Base-by-base conservation (phyloP, 2,797 vertebrate genomes). In the Hozukius guyotensis region DNA sequence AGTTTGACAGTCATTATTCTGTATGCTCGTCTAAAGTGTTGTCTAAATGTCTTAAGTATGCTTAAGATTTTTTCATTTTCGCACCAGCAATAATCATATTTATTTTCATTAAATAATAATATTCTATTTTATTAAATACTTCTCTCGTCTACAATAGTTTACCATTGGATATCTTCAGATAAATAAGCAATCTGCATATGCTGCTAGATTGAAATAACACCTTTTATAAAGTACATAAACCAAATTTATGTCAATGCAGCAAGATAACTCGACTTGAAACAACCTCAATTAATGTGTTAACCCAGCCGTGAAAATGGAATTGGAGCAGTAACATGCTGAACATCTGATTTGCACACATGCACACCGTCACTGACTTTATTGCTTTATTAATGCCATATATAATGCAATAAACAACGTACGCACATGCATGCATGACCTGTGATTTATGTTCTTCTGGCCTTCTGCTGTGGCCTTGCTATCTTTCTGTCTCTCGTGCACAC, bases 341-440 rank as follows among this genome's bases (percentile, higher is more conserved):
- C 78, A 84, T 87, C 77, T 82, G 81, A 90, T 91, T 90, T 88
- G 71, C 81, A 81, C 78, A 81, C 77, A 53, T 79, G 53, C 53
- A 64, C 53, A 80, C 81, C 72, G 77, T 68, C 56, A 56, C 63
- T 80, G 84, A 87, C 80, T 90, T 90, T 72, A 85, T 62, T 25
- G 66, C 73, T 74, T 80, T 57, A 82, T 89, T 85, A 78, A 75
- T 65, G 52, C n/a, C 38, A 31, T 81, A 77, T 80, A 76, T 77
- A 52, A 77, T 56, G 73, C 65, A 80, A 75, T 87, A 75, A 83
- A 83, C 67, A 82, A 22, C 29, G 5, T 29, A 34, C n/a, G 32
- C 42, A 61, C 74, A 68, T 53, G 73, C 46, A 34, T 56, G n/a
- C 52, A n/a, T 75, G 82, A 77, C 60, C 22, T 59, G 25, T 52